Evolutionary conservation across 2,888 invertebrate species (phyloP).

Genomic region (Hofmannophila pseudospretella): DNA sequence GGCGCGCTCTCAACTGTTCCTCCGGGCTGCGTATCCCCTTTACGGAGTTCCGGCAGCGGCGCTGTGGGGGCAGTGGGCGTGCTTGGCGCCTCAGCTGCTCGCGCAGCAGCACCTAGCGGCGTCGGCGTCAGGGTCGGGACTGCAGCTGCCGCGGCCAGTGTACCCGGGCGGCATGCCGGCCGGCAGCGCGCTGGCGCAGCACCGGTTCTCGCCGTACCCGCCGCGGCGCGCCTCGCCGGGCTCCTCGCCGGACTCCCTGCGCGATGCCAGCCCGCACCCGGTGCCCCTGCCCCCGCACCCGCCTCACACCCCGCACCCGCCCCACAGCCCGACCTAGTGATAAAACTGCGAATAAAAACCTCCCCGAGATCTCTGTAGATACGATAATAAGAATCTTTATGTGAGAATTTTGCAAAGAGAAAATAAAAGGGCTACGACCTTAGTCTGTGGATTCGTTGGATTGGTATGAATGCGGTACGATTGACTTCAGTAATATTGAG

Average conservation of each 20-base stretch:
- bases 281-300: slow-evolving; percentile 47
- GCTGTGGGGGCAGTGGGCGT: slow-evolving; percentile 85
- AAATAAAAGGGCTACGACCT: slow-evolving; percentile 28
- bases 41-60: slow-evolving; percentile 76
- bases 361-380: slow-evolving; percentile 41
- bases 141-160: slow-evolving; percentile 72
- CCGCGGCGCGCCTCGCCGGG: slow-evolving; percentile 67
- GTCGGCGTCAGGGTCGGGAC: slow-evolving; percentile 51
- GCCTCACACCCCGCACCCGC: slow-evolving; percentile 57
- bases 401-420: slow-evolving; percentile 25
- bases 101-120: slow-evolving; percentile 82
- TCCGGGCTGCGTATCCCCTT: slow-evolving; percentile 82
- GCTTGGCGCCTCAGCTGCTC: slow-evolving; percentile 80
- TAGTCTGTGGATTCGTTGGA: slow-evolving; percentile 17
- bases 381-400: slow-evolving; percentile 36
- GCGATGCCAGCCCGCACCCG: slow-evolving; percentile 69
- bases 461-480: slow-evolving; percentile 18
- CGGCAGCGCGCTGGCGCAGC: slow-evolving; percentile 69
- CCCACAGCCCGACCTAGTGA: slow-evolving; percentile 70
- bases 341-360: slow-evolving; percentile 29
- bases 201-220: slow-evolving; percentile 80
- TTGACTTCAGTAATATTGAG: slow-evolving; percentile 22
- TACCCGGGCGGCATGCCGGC: slow-evolving; percentile 53
- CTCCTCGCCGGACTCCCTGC: slow-evolving; percentile 80
- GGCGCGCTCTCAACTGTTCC: slow-evolving; percentile 85